These are phyloP conservation scores for Engraulis encrasicolus DNA, from an alignment of 2,113 vertebrate genomes.

Conservation along the genomic window DNA sequence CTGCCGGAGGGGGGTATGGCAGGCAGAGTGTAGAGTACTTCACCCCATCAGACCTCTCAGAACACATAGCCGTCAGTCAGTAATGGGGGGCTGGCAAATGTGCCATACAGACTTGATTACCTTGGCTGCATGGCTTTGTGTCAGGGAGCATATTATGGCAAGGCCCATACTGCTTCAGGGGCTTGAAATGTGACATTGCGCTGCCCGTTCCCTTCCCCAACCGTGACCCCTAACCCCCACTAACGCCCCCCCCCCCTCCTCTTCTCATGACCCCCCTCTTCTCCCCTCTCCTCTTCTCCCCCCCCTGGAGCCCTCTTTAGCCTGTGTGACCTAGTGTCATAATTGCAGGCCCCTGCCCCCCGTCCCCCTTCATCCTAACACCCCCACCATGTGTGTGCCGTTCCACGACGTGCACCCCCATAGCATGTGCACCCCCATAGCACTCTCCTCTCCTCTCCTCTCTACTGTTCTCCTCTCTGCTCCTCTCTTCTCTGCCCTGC, in stretches of 20 bases:
- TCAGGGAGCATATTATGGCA: constrained; percentile 5
- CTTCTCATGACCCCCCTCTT: not conserved
- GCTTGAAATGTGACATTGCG: constrained; percentile 63
- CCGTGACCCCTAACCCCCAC: constrained; percentile 47
- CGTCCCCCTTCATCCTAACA: not conserved
- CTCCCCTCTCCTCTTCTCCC: not conserved
- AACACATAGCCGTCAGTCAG: not conserved
- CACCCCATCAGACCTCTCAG: not conserved
- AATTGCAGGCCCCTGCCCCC: constrained; percentile 25
- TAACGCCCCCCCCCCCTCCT: not conserved
- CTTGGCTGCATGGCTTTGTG: constrained; percentile 6
- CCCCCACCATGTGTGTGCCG: not conserved
- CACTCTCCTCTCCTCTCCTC: too few species aligned
- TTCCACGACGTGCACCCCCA: constrained; percentile 31
- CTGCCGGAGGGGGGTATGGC: not conserved
- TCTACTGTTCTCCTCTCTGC: too few species aligned
- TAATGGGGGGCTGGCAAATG: constrained; percentile 6
- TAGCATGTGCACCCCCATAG: constrained; percentile 14
- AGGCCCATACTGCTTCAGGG: constrained; percentile 43
- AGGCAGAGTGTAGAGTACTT: not conserved
- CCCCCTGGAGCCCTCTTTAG: constrained; percentile 19
- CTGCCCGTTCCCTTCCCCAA: constrained; percentile 48
- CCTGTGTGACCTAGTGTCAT: constrained; percentile 25
- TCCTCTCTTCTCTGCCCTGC: constrained; percentile 66
- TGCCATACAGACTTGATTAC: constrained; percentile 13